phyloP scores from a whole-genome alignment of 2,113 vertebrate species.

The Todiramphus chloris region DNA sequence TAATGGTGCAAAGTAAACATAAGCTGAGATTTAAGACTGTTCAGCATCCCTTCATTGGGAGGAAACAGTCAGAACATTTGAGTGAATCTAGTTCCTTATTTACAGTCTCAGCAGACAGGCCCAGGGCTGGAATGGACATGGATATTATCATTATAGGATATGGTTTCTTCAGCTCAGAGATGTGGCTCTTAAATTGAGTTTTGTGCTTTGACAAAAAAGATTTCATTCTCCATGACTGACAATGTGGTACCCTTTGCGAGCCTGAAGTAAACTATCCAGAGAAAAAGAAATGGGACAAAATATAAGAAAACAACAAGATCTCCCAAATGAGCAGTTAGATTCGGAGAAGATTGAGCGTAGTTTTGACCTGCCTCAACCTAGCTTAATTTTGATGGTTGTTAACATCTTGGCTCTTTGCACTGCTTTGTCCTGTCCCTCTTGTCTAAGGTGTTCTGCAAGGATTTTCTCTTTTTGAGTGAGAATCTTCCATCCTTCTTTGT shows the following conservation, averaged over 20 bases:
- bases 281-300: background rate
- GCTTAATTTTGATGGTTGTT: conserved; percentile 37
- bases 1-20: background rate
- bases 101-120: background rate
- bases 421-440: conserved; percentile 13
- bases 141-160: background rate
- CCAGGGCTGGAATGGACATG: background rate
- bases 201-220: background rate
- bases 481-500: background rate
- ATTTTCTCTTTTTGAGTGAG: conserved; percentile 21
- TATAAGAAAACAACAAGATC: background rate
- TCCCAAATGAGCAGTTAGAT: background rate
- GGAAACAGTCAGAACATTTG: background rate
- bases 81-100: background rate
- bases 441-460: conserved; percentile 15
- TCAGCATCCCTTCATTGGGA: background rate
- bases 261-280: background rate
- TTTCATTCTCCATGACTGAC: background rate
- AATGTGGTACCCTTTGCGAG: background rate
- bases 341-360: background rate
- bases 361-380: background rate
- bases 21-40: background rate
- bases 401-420: background rate
- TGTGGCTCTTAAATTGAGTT: background rate
- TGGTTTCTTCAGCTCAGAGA: background rate